Conservation (phyloP, 1,140 invertebrate genomes). For the Probaryconus sp. region DNA sequence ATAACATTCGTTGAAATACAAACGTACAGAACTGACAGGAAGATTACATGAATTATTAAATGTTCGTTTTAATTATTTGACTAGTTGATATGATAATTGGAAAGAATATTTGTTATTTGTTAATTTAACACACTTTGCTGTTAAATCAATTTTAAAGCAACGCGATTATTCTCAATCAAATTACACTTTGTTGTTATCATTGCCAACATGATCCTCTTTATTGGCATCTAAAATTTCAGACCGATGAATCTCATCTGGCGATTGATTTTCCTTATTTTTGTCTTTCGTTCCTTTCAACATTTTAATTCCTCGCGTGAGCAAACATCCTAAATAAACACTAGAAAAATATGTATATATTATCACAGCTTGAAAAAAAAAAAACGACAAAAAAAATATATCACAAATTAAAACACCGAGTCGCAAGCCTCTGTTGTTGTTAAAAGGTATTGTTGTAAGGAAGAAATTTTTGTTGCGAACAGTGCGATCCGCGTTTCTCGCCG, state of each 20-base stretch:
- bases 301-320: neutral
- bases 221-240: constrained; percentile 27
- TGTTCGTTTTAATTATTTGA: too few relatives aligned
- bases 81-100: too few relatives aligned
- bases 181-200: constrained; percentile 70
- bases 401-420: neutral
- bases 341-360: constrained; percentile 25
- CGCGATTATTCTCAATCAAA: too few relatives aligned
- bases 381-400: constrained; percentile 4
- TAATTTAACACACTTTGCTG: too few relatives aligned
- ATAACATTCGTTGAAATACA: too few relatives aligned
- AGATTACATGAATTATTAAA: too few relatives aligned
- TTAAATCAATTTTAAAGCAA: too few relatives aligned
- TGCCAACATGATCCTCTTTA: constrained; percentile 26
- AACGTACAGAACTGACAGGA: too few relatives aligned
- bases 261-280: constrained; percentile 65
- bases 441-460: too few relatives aligned
- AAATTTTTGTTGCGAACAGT: constrained; percentile 42
- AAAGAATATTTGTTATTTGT: too few relatives aligned
- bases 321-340: constrained; percentile 16
- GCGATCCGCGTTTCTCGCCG: constrained; percentile 70
- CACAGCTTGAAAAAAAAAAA: constrained; percentile 8
- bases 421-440: neutral
- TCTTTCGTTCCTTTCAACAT: constrained; percentile 11
- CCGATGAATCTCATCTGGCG: constrained; percentile 39